Percentiles rank a stretch among this genome's conserved stretches.
These are phyloP conservation scores for human DNA, from an alignment of 2,113 vertebrate genomes.

Conservation along the genomic window GRCh38 chr19:35429501-35430000, in stretches of 20 bases:
- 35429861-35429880: too few relatives aligned
- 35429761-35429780: not conserved
- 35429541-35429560: not conserved
- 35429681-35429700: not conserved
- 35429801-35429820: not conserved
- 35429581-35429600: not conserved
- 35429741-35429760: not conserved
- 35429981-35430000: not conserved
- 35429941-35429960: not conserved
- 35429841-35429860: not conserved
- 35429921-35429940: not conserved
- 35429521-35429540: too few relatives aligned
- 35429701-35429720: not conserved
- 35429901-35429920: not conserved
- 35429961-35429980: not conserved
- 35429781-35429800: not conserved
- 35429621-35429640: not conserved
- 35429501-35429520: not conserved
- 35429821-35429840: not conserved
- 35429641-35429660: not conserved
- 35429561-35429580: not conserved
- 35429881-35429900: fast-evolving
- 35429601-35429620: not conserved
- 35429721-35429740: not conserved
- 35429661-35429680: not conserved